Base-by-base conservation (phyloP, 1,140 invertebrate genomes). In the Drosophila baimaii region DNA sequence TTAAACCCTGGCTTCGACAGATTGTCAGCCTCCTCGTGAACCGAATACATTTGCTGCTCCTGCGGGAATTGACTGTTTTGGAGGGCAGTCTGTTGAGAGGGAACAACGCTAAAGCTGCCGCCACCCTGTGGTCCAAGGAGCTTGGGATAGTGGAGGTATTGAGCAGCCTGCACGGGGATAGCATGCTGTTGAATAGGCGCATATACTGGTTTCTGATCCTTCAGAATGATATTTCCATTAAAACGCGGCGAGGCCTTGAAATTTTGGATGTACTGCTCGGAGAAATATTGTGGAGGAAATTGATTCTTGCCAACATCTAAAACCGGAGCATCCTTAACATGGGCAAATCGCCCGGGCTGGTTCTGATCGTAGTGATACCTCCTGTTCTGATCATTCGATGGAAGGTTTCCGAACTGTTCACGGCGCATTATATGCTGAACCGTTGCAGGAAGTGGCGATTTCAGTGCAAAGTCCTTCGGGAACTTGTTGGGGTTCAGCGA, bases 231-330 rank as follows among this genome's bases (percentile, higher is more conserved):
- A 41, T 85, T 89, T 19, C 83, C 89, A 68, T 85, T 91, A 15
- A 76, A 90, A 0, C 61, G 56, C 2, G 77, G 90, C 0, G 90
- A 90, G 1, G 88, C 76, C 56, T 91, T 91, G 9, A 91, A 90
- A 64, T 81, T 91, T 23, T 71, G 83, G 15, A 70, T 54, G n/a
- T 90, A 90, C 35, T 88, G 80, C 8, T 83, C 71, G 13, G 77
- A 72, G 7, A 66, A 52, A 29, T 88, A 81, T 27, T 79, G 68
- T 0, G 68, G 72, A 9, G 72, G 72, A 21, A 86, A 91, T 12
- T 79, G 75, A 62, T 75, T 86, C 27, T 89, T 89, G 9, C 73
- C 84, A 10, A 89, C 74, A 35, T 89, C 84, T 8, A 89, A 49
- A 8, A 89, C 74, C 5, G 83, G 62, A 13, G 66, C 17, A 31